Evolutionary conservation across 2,888 invertebrate species (phyloP), one percentile per base, ranked within the genome.

Genomic region (Ochropleura leucogaster): DNA sequence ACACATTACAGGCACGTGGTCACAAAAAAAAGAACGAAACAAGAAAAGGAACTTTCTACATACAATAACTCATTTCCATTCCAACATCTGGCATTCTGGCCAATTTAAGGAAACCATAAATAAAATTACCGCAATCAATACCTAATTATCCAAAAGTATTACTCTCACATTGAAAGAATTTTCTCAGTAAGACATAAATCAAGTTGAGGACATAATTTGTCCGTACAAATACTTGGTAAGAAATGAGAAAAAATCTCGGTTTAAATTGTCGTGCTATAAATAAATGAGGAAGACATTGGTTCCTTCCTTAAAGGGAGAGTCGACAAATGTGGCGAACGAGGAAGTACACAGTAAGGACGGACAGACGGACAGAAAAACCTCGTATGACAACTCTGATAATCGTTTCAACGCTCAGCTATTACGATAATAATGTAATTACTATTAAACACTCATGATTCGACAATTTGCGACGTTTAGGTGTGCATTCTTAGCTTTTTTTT

Each of bases 271-370:
- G 84, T 85, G 72, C 72, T 82, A 80, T 87, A 86, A 82, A 85
- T 87, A 89, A 88, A 90, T 77, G 83, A 90, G 90, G 89, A 91
- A 91, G 87, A 85, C 81, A 81, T 84, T 82, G 83, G 77, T 87
- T 88, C 85, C 88, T 90, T 89, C 92, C 91, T 85, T 90, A 90
- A 88, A 88, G 78, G 90, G 93, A 85, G 72, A 83, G 86, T 85
- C 72, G 75, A 85, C 83, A 72, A 85, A 83, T 86, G 84, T 80
- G 77, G 84, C 78, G 77, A 87, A 90, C 88, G 88, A 90, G 93
- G 92, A 90, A 92, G 86, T 87, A 76, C 46, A 60, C 75, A 85
- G 77, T 75, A 86, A 80, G 77, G 0, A 42, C 42, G 69, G 75
- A 42, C 42, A 44, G 74, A 79, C 59, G 20, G 74, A 79, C 75